These are phyloP conservation scores for Athene cunicularia DNA, from an alignment of 2,113 vertebrate genomes.

Conservation along the genomic window DNA sequence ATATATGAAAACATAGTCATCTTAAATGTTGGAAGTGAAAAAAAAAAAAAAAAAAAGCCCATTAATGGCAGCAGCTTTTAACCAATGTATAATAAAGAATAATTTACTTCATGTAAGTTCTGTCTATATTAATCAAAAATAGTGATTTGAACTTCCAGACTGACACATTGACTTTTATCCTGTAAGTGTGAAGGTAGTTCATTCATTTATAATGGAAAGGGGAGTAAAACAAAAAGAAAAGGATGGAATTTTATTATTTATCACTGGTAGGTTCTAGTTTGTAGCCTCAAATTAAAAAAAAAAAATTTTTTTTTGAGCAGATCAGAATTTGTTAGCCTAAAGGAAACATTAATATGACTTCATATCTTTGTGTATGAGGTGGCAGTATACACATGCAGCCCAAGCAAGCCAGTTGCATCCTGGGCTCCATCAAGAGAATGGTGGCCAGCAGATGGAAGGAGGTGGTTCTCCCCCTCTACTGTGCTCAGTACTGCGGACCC, in stretches of 20 bases:
- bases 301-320: background rate
- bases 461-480: background rate
- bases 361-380: background rate
- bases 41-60: rapidly evolving
- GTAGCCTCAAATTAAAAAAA: background rate
- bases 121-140: background rate
- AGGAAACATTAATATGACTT: background rate
- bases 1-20: background rate
- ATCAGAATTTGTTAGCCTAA: background rate
- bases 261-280: background rate
- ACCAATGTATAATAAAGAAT: background rate
- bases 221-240: background rate
- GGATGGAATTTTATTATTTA: background rate
- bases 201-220: background rate
- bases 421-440: background rate
- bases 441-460: rapidly evolving
- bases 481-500: background rate
- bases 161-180: background rate
- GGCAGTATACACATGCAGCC: rapidly evolving
- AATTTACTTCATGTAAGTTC: background rate
- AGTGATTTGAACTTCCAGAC: background rate
- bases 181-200: background rate
- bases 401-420: rapidly evolving
- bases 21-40: background rate
- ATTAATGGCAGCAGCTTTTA: background rate